Conservation (phyloP, 1,140 invertebrate genomes). For the Pseudomyrmex concolor region DNA sequence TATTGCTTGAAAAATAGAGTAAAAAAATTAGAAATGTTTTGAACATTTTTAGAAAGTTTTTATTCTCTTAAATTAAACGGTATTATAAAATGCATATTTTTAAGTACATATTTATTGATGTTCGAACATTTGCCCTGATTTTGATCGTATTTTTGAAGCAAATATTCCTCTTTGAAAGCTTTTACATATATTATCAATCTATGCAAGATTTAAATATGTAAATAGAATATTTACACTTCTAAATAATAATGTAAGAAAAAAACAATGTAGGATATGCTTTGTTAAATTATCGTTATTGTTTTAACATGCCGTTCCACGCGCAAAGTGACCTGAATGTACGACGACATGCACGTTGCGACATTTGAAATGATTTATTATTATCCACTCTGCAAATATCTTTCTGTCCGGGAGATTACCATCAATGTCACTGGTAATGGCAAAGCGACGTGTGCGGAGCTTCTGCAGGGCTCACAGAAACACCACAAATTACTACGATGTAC, state of each 20-base stretch:
- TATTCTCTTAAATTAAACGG: too few relatives aligned
- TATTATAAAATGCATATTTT: too few relatives aligned
- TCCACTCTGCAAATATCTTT: constrained; percentile 45
- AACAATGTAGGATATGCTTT: too few relatives aligned
- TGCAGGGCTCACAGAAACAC: constrained; percentile 55
- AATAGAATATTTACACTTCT: too few relatives aligned
- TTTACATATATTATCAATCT: constrained; percentile 15
- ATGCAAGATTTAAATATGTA: neutral
- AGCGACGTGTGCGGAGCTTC: constrained; percentile 47
- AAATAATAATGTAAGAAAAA: too few relatives aligned
- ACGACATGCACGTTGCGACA: constrained; percentile 19
- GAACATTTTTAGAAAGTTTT: too few relatives aligned
- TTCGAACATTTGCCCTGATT: too few relatives aligned
- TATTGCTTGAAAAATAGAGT: too few relatives aligned
- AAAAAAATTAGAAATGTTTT: too few relatives aligned
- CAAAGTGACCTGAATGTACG: constrained; percentile 35
- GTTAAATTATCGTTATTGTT: too few relatives aligned
- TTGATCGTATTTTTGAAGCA: too few relatives aligned
- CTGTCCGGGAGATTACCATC: constrained; percentile 57
- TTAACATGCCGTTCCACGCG: constrained; percentile 20
- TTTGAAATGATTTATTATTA: constrained; percentile 56
- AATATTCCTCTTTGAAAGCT: too few relatives aligned
- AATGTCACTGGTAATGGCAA: constrained; percentile 58
- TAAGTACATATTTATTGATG: neutral
- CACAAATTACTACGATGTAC: constrained; percentile 63